A percentile compares a stretch with the other conserved stretches of the same genome.
These are phyloP conservation scores for Lanius collurio DNA, from an alignment of 2,113 vertebrate genomes.

Conservation along the genomic window DNA sequence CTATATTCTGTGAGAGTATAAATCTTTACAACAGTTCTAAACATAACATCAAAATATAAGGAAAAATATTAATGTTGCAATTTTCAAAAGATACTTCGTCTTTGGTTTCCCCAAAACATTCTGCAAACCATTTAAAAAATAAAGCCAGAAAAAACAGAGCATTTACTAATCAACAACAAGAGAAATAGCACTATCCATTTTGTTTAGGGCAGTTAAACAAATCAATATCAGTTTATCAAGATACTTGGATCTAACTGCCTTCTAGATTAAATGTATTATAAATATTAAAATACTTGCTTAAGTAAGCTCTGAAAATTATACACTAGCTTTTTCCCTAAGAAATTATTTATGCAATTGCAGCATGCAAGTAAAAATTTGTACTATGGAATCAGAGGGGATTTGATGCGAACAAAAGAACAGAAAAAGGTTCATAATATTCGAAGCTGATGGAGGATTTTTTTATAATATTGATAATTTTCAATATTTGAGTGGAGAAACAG, in stretches of 20 bases:
- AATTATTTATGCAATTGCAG: conserved; percentile 24
- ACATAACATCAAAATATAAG: background rate
- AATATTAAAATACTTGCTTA: conserved; percentile 47
- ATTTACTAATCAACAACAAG: conserved; percentile 37
- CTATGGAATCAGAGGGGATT: background rate
- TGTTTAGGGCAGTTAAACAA: conserved; percentile 24
- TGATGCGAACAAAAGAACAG: background rate
- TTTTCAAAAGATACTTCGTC: conserved; percentile 11
- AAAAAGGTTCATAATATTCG: background rate
- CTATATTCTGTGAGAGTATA: background rate
- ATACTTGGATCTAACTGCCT: background rate
- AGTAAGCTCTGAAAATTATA: conserved; percentile 45
- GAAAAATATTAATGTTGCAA: background rate
- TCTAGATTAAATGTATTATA: conserved; percentile 13
- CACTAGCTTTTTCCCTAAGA: background rate
- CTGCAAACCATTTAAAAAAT: conserved; percentile 13
- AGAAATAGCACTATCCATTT: conserved; percentile 3
- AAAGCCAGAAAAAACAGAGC: background rate
- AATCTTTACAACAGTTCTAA: background rate
- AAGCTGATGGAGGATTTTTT: background rate
- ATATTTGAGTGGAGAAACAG: background rate
- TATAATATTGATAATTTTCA: background rate
- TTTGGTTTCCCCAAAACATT: background rate
- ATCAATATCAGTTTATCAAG: conserved; percentile 26
- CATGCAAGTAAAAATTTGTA: background rate